Evolutionary conservation across 37 sponge, comb jelly and placozoan genomes (phyloP).

Genomic region (Chondrosia reniformis): DNA sequence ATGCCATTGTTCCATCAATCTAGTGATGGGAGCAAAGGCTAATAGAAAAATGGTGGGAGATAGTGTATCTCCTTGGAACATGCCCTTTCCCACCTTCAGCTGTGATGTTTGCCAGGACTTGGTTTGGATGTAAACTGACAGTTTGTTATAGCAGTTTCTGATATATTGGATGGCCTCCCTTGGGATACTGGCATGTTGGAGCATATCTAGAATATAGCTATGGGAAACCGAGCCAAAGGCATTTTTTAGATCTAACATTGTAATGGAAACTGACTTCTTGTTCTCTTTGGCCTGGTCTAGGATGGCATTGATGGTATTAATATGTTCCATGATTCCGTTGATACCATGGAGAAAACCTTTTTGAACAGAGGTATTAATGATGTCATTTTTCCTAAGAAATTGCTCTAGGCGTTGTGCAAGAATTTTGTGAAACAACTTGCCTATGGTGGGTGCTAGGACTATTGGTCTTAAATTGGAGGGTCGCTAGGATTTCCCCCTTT

Average conservation of each 20-base stretch:
- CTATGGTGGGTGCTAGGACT: too few relatives aligned
- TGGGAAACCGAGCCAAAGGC: constrained; percentile 19
- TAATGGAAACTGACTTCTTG: neutral
- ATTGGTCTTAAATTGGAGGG: too few relatives aligned
- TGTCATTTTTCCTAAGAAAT: too few relatives aligned
- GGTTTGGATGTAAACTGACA: constrained; percentile 11
- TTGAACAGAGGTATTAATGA: constrained; percentile 1
- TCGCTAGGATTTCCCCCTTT: too few relatives aligned
- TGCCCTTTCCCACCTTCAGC: neutral
- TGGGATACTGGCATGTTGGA: neutral
- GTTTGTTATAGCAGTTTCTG: neutral
- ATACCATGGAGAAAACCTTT: constrained; percentile 21
- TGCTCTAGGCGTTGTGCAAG: too few relatives aligned
- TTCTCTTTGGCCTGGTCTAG: neutral
- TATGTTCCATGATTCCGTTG: constrained; percentile 25
- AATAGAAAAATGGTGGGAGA: too few relatives aligned
- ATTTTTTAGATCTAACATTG: constrained; percentile 13
- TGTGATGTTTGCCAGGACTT: neutral
- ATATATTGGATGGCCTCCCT: neutral
- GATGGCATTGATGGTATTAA: neutral
- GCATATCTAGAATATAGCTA: neutral
- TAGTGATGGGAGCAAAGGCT: too few relatives aligned
- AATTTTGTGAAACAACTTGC: too few relatives aligned
- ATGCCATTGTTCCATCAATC: too few relatives aligned
- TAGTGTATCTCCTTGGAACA: neutral